Evolutionary conservation across 2,797 vertebrate genomes (phyloP), one percentile per base, ranked within the genome.

Genomic region (Molossus molossus): DNA sequence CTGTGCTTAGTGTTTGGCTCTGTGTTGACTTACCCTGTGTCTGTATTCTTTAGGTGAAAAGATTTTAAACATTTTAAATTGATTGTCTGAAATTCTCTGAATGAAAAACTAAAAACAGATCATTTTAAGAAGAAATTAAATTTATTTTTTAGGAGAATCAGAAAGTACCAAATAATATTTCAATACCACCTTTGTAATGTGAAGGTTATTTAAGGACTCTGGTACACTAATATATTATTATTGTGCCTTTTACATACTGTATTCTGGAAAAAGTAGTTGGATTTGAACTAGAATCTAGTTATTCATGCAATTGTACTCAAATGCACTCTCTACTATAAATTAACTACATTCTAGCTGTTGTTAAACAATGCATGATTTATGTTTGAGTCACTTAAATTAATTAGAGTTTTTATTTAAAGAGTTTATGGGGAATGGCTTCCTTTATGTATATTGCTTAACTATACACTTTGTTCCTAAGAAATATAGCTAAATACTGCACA

Each of bases 311-410:
- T 15, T 75, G 3, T 40, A 80, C 58, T 37, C 60, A 94, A 72
- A 64, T 79, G 1, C 6, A 82, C 11, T 37, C 25, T 86, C 5
- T 70, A 1, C n/a, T 85, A 1, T 87, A 72, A 95, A 57, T 91
- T 81, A 94, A 77, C 10, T 55, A 17, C 9, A 65, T 10, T 29
- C 21, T 17, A 75, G 17, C 81, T 40, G 18, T 40, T 87, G 14
- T 80, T 92, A 85, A 94, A 87, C 15, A 93, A 27, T 82, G 9
- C 60, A 9, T 92, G 29, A 79, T 64, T 90, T 37, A 53, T 79
- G 73, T 75, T 87, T 95, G n/a, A 92, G 33, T 29, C 29, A 88
- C 13, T 55, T 86, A 69, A 64, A 15, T n/a, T 9, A 84, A 50
- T 85, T 88, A 33, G 45, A 77, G 0, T 83, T 25, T 73, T 87